phyloP scores from a whole-genome alignment of 2,113 vertebrate genomes.

The Pedetes capensis region DNA sequence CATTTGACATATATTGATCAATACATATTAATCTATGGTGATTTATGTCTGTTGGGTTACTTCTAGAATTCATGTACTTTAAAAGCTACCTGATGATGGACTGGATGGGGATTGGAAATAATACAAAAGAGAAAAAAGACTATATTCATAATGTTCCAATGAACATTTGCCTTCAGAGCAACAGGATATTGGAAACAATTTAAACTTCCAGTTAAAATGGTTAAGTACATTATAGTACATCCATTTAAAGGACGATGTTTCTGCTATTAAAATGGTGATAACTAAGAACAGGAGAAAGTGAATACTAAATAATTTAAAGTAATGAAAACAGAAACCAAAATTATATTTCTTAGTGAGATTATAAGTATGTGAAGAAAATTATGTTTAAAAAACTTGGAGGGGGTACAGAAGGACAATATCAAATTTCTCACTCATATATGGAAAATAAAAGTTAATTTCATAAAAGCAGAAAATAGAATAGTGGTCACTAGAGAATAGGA shows the following conservation, averaged over 20 bases:
- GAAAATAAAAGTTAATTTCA: background rate
- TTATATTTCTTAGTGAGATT: background rate
- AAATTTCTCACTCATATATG: background rate
- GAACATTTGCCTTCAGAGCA: background rate
- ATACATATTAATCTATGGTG: background rate
- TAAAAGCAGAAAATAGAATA: background rate
- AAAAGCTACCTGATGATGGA: background rate
- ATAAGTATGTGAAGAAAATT: background rate
- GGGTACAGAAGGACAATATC: background rate
- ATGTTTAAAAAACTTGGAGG: background rate
- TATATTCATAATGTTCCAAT: background rate
- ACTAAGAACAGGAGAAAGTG: background rate
- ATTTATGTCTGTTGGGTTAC: background rate
- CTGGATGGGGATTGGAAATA: conserved; percentile 13
- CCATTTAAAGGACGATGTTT: background rate
- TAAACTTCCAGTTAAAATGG: background rate
- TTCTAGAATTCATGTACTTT: background rate
- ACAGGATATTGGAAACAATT: background rate
- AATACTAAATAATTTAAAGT: background rate
- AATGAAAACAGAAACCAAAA: background rate
- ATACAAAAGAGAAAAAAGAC: conserved; percentile 15
- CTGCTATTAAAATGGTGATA: background rate
- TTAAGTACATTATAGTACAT: background rate
- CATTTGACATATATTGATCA: background rate
- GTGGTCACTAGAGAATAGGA: background rate